These are phyloP conservation scores for Paralichthys olivaceus DNA, from an alignment of 2,113 vertebrate species.

Conservation along the genomic window DNA sequence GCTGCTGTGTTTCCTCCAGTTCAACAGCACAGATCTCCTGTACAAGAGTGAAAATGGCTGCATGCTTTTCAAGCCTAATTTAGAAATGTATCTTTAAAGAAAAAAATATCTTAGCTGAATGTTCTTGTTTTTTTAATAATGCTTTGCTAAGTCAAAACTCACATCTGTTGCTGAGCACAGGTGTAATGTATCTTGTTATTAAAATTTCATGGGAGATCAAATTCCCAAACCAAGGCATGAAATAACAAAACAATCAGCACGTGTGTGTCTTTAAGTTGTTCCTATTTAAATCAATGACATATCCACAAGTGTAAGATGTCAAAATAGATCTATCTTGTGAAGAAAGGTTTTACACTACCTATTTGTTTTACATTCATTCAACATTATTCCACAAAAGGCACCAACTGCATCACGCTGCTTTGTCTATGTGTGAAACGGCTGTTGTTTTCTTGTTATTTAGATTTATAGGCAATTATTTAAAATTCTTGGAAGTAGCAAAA, in stretches of 20 bases:
- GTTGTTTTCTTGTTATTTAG: not conserved
- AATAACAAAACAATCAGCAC: constrained; percentile 14
- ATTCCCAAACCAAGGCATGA: constrained; percentile 41
- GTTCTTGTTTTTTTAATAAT: not conserved
- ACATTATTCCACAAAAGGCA: not conserved
- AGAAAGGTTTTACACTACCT: no score
- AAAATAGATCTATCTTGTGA: no score
- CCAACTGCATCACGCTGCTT: not conserved
- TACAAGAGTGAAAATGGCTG: constrained; percentile 30
- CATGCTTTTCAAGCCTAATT: constrained; percentile 6
- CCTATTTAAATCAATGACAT: no score
- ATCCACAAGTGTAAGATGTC: not conserved
- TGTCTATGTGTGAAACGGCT: not conserved
- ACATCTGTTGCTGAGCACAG: constrained; percentile 12
- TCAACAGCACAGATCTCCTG: constrained; percentile 51
- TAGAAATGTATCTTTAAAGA: constrained; percentile 20
- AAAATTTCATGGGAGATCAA: constrained; percentile 62
- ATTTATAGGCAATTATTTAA: not conserved
- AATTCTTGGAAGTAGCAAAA: not conserved
- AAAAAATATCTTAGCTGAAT: constrained; percentile 5
- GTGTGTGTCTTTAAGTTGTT: no score
- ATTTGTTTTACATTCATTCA: no score
- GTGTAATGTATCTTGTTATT: constrained; percentile 50
- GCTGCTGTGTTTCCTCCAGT: constrained; percentile 56
- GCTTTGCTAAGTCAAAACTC: constrained; percentile 13